Evolutionary conservation across 2,797 vertebrate species (phyloP).

Genomic region (Loris lydekkerianus): DNA sequence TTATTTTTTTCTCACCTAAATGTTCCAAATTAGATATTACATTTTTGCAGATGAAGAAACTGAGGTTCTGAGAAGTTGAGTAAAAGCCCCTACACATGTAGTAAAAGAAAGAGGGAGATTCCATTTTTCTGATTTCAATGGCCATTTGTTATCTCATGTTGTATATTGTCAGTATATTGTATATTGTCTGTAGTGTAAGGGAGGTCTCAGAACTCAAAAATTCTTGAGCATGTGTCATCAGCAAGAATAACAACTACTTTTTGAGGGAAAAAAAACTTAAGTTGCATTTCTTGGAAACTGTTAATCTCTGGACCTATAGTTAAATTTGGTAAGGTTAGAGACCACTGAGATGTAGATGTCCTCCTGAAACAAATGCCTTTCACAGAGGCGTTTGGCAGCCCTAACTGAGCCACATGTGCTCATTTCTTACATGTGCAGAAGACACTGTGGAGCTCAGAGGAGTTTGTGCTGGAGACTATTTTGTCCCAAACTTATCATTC

Average conservation of each 20-base stretch:
- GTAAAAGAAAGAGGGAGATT: background rate
- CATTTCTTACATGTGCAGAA: constrained; percentile 3
- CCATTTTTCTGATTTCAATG: background rate
- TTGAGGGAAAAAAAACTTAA: background rate
- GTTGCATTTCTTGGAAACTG: background rate
- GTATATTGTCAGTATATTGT: background rate
- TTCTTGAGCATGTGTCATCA: background rate
- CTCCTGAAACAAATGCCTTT: background rate
- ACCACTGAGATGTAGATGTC: background rate
- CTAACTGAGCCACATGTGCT: constrained; percentile 30
- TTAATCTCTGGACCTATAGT: background rate
- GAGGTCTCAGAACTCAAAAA: background rate
- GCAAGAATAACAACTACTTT: background rate
- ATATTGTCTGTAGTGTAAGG: background rate
- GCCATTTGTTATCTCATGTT: background rate
- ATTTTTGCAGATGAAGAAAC: constrained; percentile 16
- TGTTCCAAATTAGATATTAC: background rate
- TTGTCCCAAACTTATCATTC: constrained; percentile 53
- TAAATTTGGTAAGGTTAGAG: constrained; percentile 7
- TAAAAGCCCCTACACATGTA: background rate
- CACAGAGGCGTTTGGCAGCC: constrained; percentile 18
- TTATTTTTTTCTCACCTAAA: constrained; percentile 2
- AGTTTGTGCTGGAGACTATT: background rate
- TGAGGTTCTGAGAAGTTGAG: background rate
- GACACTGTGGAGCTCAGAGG: background rate